Conservation (phyloP, 2,797 vertebrate genomes). For the Dromococcyx pavoninus region DNA sequence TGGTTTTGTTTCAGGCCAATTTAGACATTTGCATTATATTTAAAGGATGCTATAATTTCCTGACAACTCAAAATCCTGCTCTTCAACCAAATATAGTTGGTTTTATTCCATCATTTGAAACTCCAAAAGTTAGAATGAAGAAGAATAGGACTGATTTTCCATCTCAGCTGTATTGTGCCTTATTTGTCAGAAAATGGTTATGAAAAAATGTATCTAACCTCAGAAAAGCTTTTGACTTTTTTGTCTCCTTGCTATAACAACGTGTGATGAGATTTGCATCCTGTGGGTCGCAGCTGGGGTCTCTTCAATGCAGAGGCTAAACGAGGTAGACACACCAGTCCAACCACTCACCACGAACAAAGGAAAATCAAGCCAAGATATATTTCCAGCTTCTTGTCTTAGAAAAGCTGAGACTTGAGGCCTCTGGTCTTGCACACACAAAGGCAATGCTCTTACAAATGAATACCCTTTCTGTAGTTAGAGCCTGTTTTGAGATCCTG, state of each 20-base stretch:
- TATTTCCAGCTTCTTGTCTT: background rate
- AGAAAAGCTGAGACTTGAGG: background rate
- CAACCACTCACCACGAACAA: background rate
- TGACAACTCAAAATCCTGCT: background rate
- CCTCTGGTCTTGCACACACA: background rate
- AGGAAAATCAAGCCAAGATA: background rate
- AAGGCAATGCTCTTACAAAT: background rate
- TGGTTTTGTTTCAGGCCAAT: conserved; percentile 12
- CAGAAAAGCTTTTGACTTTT: background rate
- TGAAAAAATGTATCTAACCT: background rate
- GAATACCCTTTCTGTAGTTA: background rate
- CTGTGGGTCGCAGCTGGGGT: background rate
- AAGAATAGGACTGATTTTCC: background rate
- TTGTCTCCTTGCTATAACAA: background rate
- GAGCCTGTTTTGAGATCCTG: background rate
- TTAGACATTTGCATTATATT: conserved; percentile 1
- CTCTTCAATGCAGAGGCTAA: background rate
- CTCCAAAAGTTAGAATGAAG: background rate
- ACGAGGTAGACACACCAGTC: background rate
- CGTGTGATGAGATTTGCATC: background rate
- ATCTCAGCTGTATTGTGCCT: background rate
- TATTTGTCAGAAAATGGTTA: background rate
- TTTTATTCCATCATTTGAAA: background rate
- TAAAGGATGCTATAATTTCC: background rate
- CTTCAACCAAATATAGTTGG: background rate